These are phyloP conservation scores for Osmerus mordax DNA, from an alignment of 2,113 vertebrate species.

Conservation along the genomic window DNA sequence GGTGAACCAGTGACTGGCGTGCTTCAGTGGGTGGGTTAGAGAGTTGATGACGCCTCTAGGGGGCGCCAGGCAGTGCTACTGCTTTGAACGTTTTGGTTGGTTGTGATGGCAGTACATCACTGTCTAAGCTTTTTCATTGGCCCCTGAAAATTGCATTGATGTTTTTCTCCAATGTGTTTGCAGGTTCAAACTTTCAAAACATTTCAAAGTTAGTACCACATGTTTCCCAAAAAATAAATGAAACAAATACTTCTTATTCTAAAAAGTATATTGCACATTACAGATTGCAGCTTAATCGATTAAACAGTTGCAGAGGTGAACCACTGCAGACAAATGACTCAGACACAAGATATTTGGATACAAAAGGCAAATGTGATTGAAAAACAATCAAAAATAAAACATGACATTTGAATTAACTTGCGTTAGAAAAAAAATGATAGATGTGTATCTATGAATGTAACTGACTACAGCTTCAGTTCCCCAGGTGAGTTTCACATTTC, in stretches of 20 bases:
- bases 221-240: conserved; percentile 26
- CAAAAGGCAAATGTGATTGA: conserved; percentile 68
- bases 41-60: too few relatives aligned
- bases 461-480: conserved; percentile 6
- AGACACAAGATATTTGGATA: conserved; percentile 65
- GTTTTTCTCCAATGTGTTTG: conserved; percentile 14
- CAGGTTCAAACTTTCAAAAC: conserved; percentile 7
- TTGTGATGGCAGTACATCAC: conserved; percentile 24
- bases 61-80: conserved; percentile 30
- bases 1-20: too few relatives aligned
- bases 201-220: not conserved
- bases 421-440: conserved; percentile 11
- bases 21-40: too few relatives aligned
- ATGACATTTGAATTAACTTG: conserved; percentile 41
- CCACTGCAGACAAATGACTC: conserved; percentile 46
- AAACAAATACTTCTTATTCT: conserved; percentile 58
- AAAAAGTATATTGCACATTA: conserved; percentile 75
- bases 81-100: conserved; percentile 15
- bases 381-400: conserved; percentile 52
- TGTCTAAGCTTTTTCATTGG: conserved; percentile 32
- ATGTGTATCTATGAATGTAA: conserved; percentile 16
- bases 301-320: conserved; percentile 53
- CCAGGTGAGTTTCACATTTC: conserved; percentile 11
- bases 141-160: conserved; percentile 41
- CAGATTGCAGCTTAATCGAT: conserved; percentile 58